Base-by-base conservation (phyloP, 2,888 invertebrate genomes). In the Nomada fabriciana region DNA sequence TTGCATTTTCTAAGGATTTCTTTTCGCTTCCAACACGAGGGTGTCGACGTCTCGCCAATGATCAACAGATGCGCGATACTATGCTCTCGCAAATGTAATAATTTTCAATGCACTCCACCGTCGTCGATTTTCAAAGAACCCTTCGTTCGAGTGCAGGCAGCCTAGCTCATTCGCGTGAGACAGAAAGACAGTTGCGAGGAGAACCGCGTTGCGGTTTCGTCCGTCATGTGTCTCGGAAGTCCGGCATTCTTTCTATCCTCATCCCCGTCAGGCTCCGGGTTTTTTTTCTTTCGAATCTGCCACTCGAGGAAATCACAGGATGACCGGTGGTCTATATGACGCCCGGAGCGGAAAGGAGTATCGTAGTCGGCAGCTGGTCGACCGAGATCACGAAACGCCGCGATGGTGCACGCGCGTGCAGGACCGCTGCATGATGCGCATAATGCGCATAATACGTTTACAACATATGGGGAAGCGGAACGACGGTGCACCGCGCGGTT, bases 221-320 rank as follows among this genome's bases (percentile, higher is more conserved):
- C 80, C 91, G 91, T 89, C 92, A 92, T 91, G 88, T 92, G 92
- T 88, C 88, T 89, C 88, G 86, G 87, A 87, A 82, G 84, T 89
- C 86, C 68, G 78, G 74, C 85, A 82, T 57, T 61, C 42, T 67
- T 68, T 60, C 61, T 72, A 23, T 60, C 47, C 60, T 64, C 59
- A 20, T 67, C 67, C 29, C n/a, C 9, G 18, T 23, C 15, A 42
- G 18, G n/a, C 1, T n/a, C 15, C 2, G 36, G 25, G 20, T 52
- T 29, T 47, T 64, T 52, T 13, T 50, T 1, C 36, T 18, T 25
- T 73, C 53, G 18, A 90, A 88, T 89, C 87, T 86, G 86, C 88
- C 87, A 85, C 83, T 60, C 72, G 70, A 64, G 52, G 79, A 87
- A 90, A 89, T 90, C 89, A 88, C 78, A 79, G 85, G 87, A 89